Evolutionary conservation across 2,113 vertebrate species (phyloP).

Genomic region (Pluvianellus socialis): DNA sequence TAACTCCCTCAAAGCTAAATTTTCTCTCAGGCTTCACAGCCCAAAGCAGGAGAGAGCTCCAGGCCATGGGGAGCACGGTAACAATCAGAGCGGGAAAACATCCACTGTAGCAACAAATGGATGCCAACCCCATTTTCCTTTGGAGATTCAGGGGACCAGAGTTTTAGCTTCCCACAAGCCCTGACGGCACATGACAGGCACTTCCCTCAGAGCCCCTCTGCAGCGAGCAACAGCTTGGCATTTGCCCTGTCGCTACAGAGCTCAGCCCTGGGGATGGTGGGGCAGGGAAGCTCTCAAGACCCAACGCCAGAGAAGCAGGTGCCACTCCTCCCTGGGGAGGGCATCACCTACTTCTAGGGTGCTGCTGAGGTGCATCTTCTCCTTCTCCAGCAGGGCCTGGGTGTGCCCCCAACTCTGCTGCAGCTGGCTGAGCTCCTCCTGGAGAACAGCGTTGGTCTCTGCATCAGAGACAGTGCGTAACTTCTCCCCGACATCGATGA

Average conservation of each 20-base stretch:
- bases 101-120: not conserved
- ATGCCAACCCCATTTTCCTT: not conserved
- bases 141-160: not conserved
- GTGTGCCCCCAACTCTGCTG: slow-evolving; percentile 82
- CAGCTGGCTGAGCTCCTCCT: slow-evolving; percentile 76
- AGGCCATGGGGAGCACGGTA: fast-evolving
- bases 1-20: not conserved
- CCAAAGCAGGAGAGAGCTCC: not conserved
- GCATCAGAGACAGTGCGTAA: slow-evolving; percentile 70
- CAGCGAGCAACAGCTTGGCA: not conserved
- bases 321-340: not conserved
- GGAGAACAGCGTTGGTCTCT: slow-evolving; percentile 69
- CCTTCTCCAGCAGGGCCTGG: slow-evolving; percentile 71
- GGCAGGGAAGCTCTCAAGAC: not conserved
- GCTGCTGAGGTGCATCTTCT: slow-evolving; percentile 59
- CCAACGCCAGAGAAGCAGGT: not conserved
- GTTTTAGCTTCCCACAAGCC: not conserved
- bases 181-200: not conserved
- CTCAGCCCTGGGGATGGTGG: not conserved
- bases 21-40: not conserved
- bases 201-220: not conserved
- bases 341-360: slow-evolving; percentile 72
- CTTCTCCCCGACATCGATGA: slow-evolving; percentile 80
- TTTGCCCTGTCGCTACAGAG: not conserved
- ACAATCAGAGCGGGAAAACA: not conserved